Evolutionary conservation across 2,797 vertebrate genomes (phyloP).

Genomic region (Enteromius thamalakanensis): DNA sequence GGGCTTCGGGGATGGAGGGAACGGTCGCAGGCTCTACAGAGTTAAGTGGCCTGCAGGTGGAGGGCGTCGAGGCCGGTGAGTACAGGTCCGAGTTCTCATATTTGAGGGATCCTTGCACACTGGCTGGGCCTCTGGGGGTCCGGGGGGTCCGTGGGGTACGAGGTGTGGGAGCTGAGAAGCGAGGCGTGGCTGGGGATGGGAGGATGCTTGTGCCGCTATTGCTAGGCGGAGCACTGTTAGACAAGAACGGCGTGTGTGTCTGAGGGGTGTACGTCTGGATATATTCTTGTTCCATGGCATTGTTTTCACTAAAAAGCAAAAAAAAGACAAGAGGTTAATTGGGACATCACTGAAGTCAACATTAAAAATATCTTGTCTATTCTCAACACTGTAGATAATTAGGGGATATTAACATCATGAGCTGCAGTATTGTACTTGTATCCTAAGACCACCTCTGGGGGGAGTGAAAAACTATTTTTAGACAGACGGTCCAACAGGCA

Average conservation of each 20-base stretch:
- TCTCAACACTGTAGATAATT: neutral
- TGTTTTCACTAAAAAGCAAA: constrained; percentile 82
- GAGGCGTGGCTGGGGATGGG: constrained; percentile 94
- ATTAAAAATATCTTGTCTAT: neutral
- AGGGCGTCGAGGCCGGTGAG: constrained; percentile 95
- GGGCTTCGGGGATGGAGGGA: constrained; percentile 94
- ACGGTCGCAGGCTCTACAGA: constrained; percentile 96
- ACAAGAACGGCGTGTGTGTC: constrained; percentile 92
- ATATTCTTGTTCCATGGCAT: constrained; percentile 93
- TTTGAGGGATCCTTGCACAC: constrained; percentile 93
- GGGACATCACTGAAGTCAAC: neutral
- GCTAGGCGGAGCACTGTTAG: constrained; percentile 93
- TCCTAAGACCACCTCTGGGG: constrained; percentile 63
- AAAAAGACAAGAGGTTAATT: neutral
- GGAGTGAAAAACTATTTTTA: constrained; percentile 73
- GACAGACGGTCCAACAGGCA: constrained; percentile 63
- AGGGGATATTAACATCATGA: constrained; percentile 17
- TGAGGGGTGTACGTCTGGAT: constrained; percentile 93
- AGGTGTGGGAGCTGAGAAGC: constrained; percentile 91
- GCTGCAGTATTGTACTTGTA: constrained; percentile 60
- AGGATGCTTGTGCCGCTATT: constrained; percentile 90
- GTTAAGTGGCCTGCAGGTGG: constrained; percentile 93
- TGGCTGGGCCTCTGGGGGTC: constrained; percentile 93
- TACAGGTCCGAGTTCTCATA: constrained; percentile 97
- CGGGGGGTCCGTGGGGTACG: constrained; percentile 92